Evolutionary conservation across 2,797 vertebrate genomes (phyloP).

Genomic region (Podarcis siculus): DNA sequence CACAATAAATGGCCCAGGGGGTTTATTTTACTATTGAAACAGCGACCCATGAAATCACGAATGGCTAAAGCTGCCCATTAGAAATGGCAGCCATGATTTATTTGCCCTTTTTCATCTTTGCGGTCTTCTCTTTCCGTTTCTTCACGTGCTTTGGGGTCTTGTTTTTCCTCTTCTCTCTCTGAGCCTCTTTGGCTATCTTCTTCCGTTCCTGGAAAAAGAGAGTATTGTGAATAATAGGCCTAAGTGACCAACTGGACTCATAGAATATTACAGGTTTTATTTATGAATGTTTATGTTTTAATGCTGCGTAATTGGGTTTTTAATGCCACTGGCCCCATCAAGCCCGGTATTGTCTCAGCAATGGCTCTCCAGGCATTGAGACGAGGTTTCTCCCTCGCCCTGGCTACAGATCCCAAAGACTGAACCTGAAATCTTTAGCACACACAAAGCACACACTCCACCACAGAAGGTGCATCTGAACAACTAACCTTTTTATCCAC

Average conservation of each 20-base stretch:
- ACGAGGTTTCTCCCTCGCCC: background rate
- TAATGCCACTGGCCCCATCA: background rate
- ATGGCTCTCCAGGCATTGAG: background rate
- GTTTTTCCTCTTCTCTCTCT: constrained; percentile 91
- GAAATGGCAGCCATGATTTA: constrained; percentile 50
- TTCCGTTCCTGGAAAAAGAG: constrained; percentile 87
- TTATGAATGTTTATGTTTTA: background rate
- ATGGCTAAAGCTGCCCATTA: background rate
- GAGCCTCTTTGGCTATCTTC: constrained; percentile 90
- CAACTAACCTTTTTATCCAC: constrained; percentile 88
- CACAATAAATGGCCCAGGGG: background rate
- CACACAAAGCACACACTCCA: background rate
- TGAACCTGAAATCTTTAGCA: background rate
- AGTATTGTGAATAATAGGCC: constrained; percentile 18
- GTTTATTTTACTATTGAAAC: background rate
- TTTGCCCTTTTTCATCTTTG: constrained; percentile 91
- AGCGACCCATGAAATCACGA: background rate
- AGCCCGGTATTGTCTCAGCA: background rate
- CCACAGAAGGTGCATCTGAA: background rate
- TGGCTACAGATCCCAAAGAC: background rate
- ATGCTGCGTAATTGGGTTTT: no score
- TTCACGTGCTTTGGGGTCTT: constrained; percentile 95
- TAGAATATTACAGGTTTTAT: no score
- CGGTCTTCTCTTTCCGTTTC: constrained; percentile 92
- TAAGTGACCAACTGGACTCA: background rate